Conservation (phyloP, 2,113 vertebrate species). For the Triplophysa tibetana region DNA sequence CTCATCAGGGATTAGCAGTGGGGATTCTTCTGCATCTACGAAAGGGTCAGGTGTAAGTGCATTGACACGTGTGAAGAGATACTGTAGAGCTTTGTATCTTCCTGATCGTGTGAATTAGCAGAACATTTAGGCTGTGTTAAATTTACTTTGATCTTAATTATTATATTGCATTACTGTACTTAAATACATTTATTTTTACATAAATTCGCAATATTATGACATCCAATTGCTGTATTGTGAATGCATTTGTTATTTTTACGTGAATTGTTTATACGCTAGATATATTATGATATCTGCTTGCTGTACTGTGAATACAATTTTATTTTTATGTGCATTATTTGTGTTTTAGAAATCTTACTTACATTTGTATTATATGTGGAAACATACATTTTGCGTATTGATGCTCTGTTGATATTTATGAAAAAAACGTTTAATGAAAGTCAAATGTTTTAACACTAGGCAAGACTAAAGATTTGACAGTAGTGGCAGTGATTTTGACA, state of each 20-base stretch:
- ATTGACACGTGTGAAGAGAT: conserved; percentile 39
- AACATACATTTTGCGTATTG: too few relatives aligned
- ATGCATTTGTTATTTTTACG: too few relatives aligned
- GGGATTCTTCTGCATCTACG: conserved; percentile 53
- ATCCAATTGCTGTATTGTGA: too few relatives aligned
- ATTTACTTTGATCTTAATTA: background rate
- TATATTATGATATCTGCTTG: background rate
- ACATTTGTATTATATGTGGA: background rate
- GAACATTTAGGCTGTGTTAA: conserved; percentile 1
- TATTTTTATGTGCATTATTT: too few relatives aligned
- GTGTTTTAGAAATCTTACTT: background rate
- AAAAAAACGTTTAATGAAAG: background rate
- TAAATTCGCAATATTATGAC: too few relatives aligned
- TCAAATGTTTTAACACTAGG: background rate
- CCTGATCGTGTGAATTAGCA: background rate
- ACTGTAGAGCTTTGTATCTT: conserved; percentile 6
- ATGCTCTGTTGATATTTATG: background rate
- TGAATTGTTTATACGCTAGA: background rate
- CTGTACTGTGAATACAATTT: too few relatives aligned
- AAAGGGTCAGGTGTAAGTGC: conserved; percentile 50
- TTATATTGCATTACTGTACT: too few relatives aligned
- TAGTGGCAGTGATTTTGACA: conserved; percentile 17
- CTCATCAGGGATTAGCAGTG: conserved; percentile 53
- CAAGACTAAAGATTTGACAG: too few relatives aligned
- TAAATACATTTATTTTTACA: too few relatives aligned